phyloP scores from a whole-genome alignment of 2,113 vertebrate species.

The Carollia perspicillata region DNA sequence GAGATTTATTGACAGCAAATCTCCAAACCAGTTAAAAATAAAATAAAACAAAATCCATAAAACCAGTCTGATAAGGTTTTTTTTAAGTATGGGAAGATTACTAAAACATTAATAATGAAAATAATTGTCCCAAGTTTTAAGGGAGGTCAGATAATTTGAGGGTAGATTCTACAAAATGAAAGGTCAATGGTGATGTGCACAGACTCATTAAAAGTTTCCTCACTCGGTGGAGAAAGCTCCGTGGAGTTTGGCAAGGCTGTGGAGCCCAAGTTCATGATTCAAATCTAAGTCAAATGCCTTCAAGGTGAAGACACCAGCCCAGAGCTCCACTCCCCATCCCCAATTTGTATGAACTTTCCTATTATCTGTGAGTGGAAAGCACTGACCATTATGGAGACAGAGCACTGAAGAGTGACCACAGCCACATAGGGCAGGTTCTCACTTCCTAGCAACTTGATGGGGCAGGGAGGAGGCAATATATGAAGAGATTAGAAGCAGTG shows the following conservation, averaged over 20 bases:
- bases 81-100: background rate
- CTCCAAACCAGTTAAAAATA: conserved; percentile 25
- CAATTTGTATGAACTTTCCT: background rate
- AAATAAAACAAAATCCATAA: conserved; percentile 27
- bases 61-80: background rate
- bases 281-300: background rate
- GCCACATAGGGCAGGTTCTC: background rate
- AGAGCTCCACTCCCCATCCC: background rate
- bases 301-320: background rate
- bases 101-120: conserved; percentile 35
- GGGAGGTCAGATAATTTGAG: background rate
- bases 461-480: background rate
- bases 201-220: background rate
- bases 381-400: background rate
- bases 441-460: background rate
- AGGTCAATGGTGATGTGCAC: background rate
- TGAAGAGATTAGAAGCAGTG: background rate
- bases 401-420: background rate
- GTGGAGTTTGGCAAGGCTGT: background rate
- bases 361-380: background rate
- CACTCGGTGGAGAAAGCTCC: background rate
- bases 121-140: conserved; percentile 34
- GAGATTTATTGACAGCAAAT: conserved; percentile 11
- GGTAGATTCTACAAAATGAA: background rate
- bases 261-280: background rate